These are phyloP conservation scores for Uropetala carovei DNA, from an alignment of 2,888 invertebrate genomes.

Conservation along the genomic window DNA sequence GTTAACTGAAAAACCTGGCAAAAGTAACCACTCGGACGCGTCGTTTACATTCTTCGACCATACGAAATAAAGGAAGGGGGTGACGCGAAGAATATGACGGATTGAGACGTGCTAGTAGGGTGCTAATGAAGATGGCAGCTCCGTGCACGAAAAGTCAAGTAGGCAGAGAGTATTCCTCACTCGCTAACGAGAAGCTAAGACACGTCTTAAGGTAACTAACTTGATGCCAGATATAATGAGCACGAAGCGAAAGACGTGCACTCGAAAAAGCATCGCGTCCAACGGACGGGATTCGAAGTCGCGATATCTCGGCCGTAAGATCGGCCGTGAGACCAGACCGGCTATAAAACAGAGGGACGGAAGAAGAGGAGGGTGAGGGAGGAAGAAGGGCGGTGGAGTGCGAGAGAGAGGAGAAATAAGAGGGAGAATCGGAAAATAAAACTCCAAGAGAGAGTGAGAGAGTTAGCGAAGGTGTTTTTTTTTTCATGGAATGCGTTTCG, in stretches of 20 bases:
- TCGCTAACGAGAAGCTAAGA: not conserved
- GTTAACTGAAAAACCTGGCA: not conserved
- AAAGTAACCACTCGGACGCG: too few species aligned
- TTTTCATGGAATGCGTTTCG: too few species aligned
- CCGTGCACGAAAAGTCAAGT: conserved; percentile 18
- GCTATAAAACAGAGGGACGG: not conserved
- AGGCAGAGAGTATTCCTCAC: not conserved
- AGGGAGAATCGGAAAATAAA: too few species aligned
- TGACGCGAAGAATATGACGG: not conserved
- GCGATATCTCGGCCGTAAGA: not conserved
- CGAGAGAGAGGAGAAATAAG: too few species aligned
- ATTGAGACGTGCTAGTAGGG: not conserved
- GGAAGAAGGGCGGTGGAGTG: too few species aligned
- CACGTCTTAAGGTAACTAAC: not conserved
- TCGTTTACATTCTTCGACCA: too few species aligned
- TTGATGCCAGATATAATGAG: not conserved
- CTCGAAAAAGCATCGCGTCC: not conserved
- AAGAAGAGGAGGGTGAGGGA: not conserved
- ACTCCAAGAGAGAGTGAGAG: too few species aligned
- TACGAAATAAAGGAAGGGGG: too few species aligned
- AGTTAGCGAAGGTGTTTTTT: too few species aligned
- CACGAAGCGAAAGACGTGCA: not conserved
- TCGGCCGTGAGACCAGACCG: not conserved
- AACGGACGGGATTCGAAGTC: not conserved
- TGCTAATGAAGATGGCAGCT: not conserved